These are phyloP conservation scores for Eulemur rubriventer DNA, from an alignment of 2,797 vertebrate genomes.

Conservation along the genomic window DNA sequence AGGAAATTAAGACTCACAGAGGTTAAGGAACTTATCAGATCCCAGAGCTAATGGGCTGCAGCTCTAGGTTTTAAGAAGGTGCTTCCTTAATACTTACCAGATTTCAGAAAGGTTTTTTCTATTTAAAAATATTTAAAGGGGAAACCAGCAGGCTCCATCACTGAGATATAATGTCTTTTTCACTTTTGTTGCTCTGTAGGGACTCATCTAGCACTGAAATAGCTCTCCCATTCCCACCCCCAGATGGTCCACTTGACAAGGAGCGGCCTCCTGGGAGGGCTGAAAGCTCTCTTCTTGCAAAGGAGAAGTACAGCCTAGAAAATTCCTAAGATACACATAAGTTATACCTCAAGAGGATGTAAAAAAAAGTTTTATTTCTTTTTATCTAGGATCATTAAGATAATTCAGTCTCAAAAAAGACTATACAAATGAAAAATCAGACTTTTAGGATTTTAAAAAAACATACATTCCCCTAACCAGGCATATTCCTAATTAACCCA, in stretches of 20 bases:
- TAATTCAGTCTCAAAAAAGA: not conserved
- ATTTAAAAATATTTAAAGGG: slow-evolving; percentile 61
- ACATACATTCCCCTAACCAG: not conserved
- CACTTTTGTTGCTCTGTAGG: slow-evolving; percentile 63
- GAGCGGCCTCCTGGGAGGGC: slow-evolving; percentile 57
- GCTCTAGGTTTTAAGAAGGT: not conserved
- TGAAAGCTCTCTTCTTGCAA: slow-evolving; percentile 43
- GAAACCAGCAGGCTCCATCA: not conserved
- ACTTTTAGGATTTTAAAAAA: not conserved
- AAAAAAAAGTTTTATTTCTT: not conserved
- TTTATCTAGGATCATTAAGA: not conserved
- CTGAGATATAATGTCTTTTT: slow-evolving; percentile 43
- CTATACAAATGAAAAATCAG: not conserved
- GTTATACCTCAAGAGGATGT: slow-evolving; percentile 31
- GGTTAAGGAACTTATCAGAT: not conserved
- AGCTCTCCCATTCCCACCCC: slow-evolving; percentile 65
- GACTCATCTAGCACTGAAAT: slow-evolving; percentile 62
- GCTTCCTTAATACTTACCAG: not conserved
- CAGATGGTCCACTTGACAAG: slow-evolving; percentile 77
- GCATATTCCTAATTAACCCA: not conserved
- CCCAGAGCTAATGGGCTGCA: not conserved
- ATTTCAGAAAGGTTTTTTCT: slow-evolving; percentile 32
- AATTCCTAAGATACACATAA: slow-evolving; percentile 50
- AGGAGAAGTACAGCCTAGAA: slow-evolving; percentile 38
- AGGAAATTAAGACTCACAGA: not conserved